These are phyloP conservation scores for Tribolium freemani DNA, from an alignment of 2,888 invertebrate species.

Conservation along the genomic window DNA sequence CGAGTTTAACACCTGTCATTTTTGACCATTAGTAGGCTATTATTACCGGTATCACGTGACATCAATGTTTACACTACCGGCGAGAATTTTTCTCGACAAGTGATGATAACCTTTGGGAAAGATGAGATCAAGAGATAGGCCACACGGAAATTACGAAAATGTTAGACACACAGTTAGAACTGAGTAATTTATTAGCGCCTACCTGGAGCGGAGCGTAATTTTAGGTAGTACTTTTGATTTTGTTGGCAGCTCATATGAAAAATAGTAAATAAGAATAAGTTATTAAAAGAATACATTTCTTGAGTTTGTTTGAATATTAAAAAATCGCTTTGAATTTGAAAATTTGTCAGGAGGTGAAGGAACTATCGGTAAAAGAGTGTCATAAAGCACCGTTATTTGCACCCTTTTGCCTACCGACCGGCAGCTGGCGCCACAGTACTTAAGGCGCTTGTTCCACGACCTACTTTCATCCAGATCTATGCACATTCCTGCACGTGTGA, in stretches of 20 bases:
- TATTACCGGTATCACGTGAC: background rate
- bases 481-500: constrained; percentile 68
- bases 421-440: background rate
- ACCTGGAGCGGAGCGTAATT: background rate
- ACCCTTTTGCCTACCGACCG: background rate
- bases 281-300: background rate
- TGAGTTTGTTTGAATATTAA: too few relatives aligned
- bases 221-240: background rate
- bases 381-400: background rate
- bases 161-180: background rate
- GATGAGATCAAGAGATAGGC: too few relatives aligned
- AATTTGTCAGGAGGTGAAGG: too few relatives aligned
- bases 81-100: background rate
- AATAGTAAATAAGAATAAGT: background rate
- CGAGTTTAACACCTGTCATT: background rate
- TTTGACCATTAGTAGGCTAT: background rate
- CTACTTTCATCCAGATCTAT: constrained; percentile 60
- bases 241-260: too few relatives aligned
- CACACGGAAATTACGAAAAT: background rate
- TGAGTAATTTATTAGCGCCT: background rate
- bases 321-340: too few relatives aligned
- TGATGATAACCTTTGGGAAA: too few relatives aligned
- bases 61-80: background rate
- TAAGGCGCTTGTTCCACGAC: constrained; percentile 53
- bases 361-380: background rate